These are phyloP conservation scores for Rhizomys pruinosus DNA, from an alignment of 2,113 vertebrate genomes.

Conservation along the genomic window DNA sequence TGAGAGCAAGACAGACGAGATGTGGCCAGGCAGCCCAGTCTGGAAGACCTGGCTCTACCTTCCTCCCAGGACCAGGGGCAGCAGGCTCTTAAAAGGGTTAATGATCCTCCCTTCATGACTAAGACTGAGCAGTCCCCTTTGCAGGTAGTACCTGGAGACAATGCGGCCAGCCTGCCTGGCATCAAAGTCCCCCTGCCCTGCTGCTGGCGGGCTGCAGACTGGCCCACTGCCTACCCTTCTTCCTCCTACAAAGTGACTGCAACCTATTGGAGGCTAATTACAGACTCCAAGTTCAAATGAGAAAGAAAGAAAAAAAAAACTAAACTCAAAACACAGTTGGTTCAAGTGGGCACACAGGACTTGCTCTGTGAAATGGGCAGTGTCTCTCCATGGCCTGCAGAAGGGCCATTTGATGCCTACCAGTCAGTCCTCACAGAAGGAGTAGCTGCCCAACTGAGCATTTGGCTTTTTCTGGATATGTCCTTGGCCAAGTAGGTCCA, in stretches of 20 bases:
- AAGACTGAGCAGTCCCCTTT: slow-evolving; percentile 79
- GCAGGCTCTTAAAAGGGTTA: slow-evolving; percentile 79
- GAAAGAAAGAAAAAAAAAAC: slow-evolving; percentile 55
- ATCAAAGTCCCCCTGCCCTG: slow-evolving; percentile 76
- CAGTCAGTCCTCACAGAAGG: neutral
- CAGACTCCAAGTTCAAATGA: slow-evolving; percentile 81
- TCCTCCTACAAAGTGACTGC: slow-evolving; percentile 41
- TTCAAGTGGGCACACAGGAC: slow-evolving; percentile 51
- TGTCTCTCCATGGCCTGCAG: neutral
- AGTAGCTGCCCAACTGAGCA: neutral
- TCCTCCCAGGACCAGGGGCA: slow-evolving; percentile 44
- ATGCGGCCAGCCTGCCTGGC: slow-evolving; percentile 63
- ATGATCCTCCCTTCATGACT: slow-evolving; percentile 78
- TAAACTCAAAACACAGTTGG: slow-evolving; percentile 58
- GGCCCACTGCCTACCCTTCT: slow-evolving; percentile 51
- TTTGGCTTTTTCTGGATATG: neutral
- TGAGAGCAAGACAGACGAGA: slow-evolving; percentile 78
- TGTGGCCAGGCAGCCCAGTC: slow-evolving; percentile 44
- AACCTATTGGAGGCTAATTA: slow-evolving; percentile 67
- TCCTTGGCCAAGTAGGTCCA: slow-evolving; percentile 14
- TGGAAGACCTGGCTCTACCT: slow-evolving; percentile 47
- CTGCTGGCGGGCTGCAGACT: neutral
- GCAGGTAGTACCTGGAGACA: slow-evolving; percentile 76
- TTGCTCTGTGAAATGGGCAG: slow-evolving; percentile 47
- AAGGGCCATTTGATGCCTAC: neutral